A percentile compares a stretch with the other conserved stretches of the same genome.
Evolutionary conservation across 1,140 invertebrate species (phyloP).

Genomic region (Idris sp.): DNA sequence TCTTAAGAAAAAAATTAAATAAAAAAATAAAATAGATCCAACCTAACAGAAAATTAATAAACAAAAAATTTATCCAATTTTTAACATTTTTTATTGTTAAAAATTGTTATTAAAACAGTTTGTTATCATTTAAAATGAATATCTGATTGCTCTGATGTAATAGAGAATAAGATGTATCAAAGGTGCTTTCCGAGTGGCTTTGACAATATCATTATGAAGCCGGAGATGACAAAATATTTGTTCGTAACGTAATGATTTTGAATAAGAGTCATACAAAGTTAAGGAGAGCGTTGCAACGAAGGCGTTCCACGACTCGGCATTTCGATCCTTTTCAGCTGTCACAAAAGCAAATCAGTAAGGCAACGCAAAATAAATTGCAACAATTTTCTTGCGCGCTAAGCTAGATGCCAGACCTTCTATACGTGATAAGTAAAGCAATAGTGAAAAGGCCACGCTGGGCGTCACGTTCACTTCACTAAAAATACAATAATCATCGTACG

Average conservation of each 20-base stretch:
- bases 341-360: conserved; percentile 52
- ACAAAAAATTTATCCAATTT: no score
- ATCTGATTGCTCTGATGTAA: conserved; percentile 9
- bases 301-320: conserved; percentile 23
- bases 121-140: conserved; percentile 3
- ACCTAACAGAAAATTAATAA: no score
- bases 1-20: no score
- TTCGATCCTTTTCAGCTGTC: conserved; percentile 41
- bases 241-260: conserved; percentile 1
- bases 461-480: conserved; percentile 25
- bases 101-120: no score
- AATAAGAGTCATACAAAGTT: conserved; percentile 16
- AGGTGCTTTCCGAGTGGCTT: conserved; percentile 1
- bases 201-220: conserved; percentile 12
- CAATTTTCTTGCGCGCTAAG: conserved; percentile 39
- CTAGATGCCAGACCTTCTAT: not conserved
- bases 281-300: conserved; percentile 7
- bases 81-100: no score
- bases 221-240: conserved; percentile 24
- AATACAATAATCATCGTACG: conserved; percentile 32
- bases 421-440: conserved; percentile 46
- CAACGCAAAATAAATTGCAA: conserved; percentile 39
- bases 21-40: no score
- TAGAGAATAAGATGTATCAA: conserved; percentile 8
- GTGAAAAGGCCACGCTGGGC: conserved; percentile 12